Base-by-base conservation (phyloP, 2,888 invertebrate species). In the Agonopterix subpropinquella region DNA sequence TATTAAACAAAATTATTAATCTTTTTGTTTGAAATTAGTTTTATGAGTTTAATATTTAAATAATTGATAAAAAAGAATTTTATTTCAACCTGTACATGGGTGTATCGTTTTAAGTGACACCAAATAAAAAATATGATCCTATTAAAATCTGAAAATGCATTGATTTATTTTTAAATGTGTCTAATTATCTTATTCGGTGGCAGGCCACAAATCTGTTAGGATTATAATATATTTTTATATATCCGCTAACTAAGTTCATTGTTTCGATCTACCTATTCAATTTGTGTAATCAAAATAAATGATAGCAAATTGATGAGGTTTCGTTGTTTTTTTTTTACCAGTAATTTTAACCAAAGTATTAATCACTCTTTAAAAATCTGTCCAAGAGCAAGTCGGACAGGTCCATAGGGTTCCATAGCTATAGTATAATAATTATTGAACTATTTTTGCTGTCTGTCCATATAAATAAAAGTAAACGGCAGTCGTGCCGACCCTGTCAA, bases 261-360 rank as follows among this genome's bases (percentile, higher is more conserved):
- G 74, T 84, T 80, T 77, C 71, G 67, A 80, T 67, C 80, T 72
- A 73, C 68, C 70, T 77, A 67, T 73, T 79, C 86, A 85, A 87
- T 87, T 87, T 87, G 86, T 85, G 64, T 80, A 77, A 80, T 86
- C 84, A 87, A 87, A 86, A 49, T 11, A 87, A 87, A 87, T 73
- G 72, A 81, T 83, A 77, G 73, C 87, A 86, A 84, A 86, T 87
- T 87, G 87, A 64, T 58, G 59, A 58, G 56, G 60, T 55, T 61
- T 57, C 49, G 54, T 67, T 63, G 61, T 73, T 74, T 73, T 72
- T 63, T 64, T 67, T 62, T 55, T 53, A 45, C 28, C 28, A 28
- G 28, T 28, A 28, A 7, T 5, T 28, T 28, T 28, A 28, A 28
- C 5, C 28, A 3, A 3, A 18, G 18, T 3, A 18, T 13, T 13